Conservation (phyloP, 2,888 invertebrate species). For the Protula sp. region DNA sequence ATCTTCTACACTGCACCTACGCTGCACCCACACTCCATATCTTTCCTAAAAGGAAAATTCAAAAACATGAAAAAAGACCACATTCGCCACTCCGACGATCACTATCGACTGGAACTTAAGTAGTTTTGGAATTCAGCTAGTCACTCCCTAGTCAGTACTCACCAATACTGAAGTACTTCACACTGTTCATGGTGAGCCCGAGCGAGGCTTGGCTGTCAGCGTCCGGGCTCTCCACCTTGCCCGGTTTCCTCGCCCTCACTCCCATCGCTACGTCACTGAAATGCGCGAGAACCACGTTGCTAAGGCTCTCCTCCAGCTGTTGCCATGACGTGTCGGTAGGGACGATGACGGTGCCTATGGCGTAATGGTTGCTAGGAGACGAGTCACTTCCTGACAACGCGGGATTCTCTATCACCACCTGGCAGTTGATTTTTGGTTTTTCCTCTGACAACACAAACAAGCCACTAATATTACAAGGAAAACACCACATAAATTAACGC, state of each 20-base stretch:
- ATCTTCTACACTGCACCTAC: too few relatives aligned
- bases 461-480: not conserved
- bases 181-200: constrained; percentile 35
- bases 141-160: too few relatives aligned
- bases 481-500: too few relatives aligned
- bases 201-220: constrained; percentile 24
- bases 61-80: too few relatives aligned
- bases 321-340: constrained; percentile 29
- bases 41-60: too few relatives aligned
- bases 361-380: not conserved
- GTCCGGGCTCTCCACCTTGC: constrained; percentile 33
- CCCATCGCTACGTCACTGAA: constrained; percentile 37
- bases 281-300: constrained; percentile 29
- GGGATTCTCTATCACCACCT: constrained; percentile 8
- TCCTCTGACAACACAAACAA: constrained; percentile 3
- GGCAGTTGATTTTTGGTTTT: constrained; percentile 10
- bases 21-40: too few relatives aligned
- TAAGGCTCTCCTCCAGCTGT: constrained; percentile 33
- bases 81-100: too few relatives aligned
- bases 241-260: constrained; percentile 37
- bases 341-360: constrained; percentile 31
- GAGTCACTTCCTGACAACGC: not conserved
- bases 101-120: too few relatives aligned
- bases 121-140: too few relatives aligned
- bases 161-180: constrained; percentile 28